Percentiles rank a stretch among this genome's conserved stretches.
Evolutionary conservation across 1,140 invertebrate species (phyloP).

Genomic region (Drosophila ironensis): DNA sequence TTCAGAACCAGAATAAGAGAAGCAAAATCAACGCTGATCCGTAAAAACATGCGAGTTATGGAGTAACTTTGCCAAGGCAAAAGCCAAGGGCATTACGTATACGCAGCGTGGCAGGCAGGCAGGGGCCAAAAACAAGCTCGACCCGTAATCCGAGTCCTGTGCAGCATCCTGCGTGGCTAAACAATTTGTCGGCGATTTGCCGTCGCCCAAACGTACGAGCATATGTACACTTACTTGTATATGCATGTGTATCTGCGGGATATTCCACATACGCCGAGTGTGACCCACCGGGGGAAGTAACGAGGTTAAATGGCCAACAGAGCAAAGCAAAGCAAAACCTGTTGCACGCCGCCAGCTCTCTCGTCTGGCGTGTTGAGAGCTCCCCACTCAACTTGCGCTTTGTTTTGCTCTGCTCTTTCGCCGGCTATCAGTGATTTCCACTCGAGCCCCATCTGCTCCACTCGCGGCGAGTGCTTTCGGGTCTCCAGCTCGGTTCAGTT

Average conservation of each 20-base stretch:
- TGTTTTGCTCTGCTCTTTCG: conserved; percentile 70
- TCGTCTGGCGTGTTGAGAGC: background rate
- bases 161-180: conserved; percentile 38
- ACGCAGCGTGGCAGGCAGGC: conserved; percentile 12
- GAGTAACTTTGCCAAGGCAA: conserved; percentile 9
- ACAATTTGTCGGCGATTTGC: conserved; percentile 68
- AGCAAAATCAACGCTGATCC: background rate
- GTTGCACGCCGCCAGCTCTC: conserved; percentile 21
- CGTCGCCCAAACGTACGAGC: background rate
- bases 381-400: conserved; percentile 11
- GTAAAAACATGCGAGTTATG: conserved; percentile 18
- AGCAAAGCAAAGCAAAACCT: too few species aligned
- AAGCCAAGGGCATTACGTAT: conserved; percentile 30
- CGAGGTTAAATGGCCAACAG: conserved; percentile 30
- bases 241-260: too few species aligned
- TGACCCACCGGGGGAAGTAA: conserved; percentile 27
- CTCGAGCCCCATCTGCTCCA: conserved; percentile 19
- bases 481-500: conserved; percentile 68
- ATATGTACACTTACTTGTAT: too few species aligned
- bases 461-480: conserved; percentile 28
- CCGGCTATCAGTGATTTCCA: conserved; percentile 48
- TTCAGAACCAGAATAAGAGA: background rate
- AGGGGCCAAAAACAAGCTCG: conserved; percentile 26
- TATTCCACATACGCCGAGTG: conserved; percentile 39
- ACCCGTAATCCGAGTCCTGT: conserved; percentile 59